phyloP scores from a whole-genome alignment of 1,140 invertebrate genomes.

The Scaptomyza pallida region DNA sequence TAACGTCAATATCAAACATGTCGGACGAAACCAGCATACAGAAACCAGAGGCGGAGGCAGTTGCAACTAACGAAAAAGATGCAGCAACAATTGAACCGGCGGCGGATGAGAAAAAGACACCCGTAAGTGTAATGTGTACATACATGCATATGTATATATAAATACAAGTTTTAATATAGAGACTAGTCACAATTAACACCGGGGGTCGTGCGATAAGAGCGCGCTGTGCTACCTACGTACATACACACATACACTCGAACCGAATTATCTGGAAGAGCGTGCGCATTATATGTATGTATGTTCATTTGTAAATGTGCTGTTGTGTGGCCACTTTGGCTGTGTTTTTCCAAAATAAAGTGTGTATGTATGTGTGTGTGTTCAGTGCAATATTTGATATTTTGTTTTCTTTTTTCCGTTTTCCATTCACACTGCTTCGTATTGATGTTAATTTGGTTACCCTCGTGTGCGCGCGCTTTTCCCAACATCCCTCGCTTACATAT shows the following conservation, averaged over 20 bases:
- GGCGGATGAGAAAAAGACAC: conserved; percentile 66
- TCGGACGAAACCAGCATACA: conserved; percentile 64
- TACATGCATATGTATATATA: conserved; percentile 16
- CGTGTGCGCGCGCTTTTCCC: conserved; percentile 79
- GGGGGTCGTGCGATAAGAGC: conserved; percentile 67
- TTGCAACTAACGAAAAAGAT: conserved; percentile 49
- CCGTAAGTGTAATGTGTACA: conserved; percentile 56
- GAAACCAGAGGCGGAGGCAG: conserved; percentile 55
- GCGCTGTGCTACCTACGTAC: conserved; percentile 20
- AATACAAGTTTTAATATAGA: conserved; percentile 3
- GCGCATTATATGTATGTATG: conserved; percentile 10
- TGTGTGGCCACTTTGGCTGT: conserved; percentile 34
- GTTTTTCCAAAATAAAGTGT: conserved; percentile 68
- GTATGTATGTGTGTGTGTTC: conserved; percentile 13
- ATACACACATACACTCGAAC: conserved; percentile 13
- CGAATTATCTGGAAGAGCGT: conserved; percentile 64
- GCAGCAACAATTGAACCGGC: conserved; percentile 25
- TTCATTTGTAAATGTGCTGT: neutral
- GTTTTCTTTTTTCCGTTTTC: conserved; percentile 45
- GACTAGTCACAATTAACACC: conserved; percentile 65
- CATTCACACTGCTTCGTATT: conserved; percentile 31
- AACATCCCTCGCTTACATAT: conserved; percentile 44
- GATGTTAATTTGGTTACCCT: conserved; percentile 56
- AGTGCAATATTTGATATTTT: conserved; percentile 53
- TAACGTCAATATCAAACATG: conserved; percentile 43